These are phyloP conservation scores for Centropristis striata DNA, from an alignment of 2,113 vertebrate genomes.

Conservation along the genomic window DNA sequence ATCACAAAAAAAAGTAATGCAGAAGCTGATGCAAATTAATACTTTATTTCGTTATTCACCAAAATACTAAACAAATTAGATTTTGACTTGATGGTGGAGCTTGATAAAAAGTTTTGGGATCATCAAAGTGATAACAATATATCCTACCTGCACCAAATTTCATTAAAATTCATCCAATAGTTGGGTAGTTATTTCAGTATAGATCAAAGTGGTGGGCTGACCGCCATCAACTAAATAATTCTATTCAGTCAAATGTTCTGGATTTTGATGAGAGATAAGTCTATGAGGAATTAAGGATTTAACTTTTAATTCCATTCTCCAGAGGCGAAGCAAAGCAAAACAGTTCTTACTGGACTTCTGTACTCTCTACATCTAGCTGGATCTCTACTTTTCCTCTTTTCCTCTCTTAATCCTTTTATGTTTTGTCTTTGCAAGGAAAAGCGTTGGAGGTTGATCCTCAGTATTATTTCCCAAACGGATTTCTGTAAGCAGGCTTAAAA, in stretches of 20 bases:
- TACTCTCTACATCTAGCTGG: constrained; percentile 11
- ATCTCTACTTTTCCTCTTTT: constrained; percentile 31
- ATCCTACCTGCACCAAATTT: neutral
- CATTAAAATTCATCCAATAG: neutral
- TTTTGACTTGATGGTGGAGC: neutral
- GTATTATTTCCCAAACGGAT: constrained; percentile 58
- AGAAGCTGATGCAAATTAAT: no score
- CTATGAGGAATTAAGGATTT: constrained; percentile 21
- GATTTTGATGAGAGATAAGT: neutral
- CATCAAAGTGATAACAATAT: neutral
- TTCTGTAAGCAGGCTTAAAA: constrained; percentile 49
- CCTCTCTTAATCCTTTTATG: constrained; percentile 45
- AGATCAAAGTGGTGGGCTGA: neutral
- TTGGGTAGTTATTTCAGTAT: neutral
- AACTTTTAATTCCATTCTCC: neutral
- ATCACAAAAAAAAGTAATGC: no score
- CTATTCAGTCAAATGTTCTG: neutral
- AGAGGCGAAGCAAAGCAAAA: neutral
- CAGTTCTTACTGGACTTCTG: neutral
- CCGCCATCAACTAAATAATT: neutral
- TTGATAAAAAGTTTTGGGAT: neutral
- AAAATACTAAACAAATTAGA: neutral
- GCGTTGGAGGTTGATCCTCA: constrained; percentile 1
- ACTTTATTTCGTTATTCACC: no score
- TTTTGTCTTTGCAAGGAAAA: constrained; percentile 10